Evolutionary conservation across 2,888 invertebrate species (phyloP).

Genomic region (Caenorhabditis sinica): DNA sequence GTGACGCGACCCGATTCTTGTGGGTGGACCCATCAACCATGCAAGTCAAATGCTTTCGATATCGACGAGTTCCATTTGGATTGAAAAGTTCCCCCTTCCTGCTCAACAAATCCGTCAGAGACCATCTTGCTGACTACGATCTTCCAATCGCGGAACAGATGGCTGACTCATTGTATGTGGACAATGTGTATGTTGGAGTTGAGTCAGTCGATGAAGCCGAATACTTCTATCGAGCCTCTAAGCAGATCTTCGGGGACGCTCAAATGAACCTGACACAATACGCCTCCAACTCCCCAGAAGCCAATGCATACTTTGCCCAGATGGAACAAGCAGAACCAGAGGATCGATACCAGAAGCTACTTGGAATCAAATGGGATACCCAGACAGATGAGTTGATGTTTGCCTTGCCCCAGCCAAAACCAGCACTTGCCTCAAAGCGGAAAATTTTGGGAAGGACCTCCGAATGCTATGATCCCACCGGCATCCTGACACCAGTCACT

Average conservation of each 20-base stretch:
- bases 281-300: background rate
- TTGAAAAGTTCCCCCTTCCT: constrained; percentile 60
- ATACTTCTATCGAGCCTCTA: background rate
- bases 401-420: background rate
- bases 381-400: background rate
- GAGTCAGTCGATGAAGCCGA: constrained; percentile 2
- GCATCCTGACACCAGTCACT: constrained; percentile 47
- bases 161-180: constrained; percentile 9
- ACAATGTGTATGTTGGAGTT: constrained; percentile 27
- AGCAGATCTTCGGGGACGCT: constrained; percentile 10
- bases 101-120: constrained; percentile 56
- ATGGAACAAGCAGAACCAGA: background rate
- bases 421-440: background rate
- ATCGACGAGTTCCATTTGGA: constrained; percentile 70
- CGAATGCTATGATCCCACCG: constrained; percentile 56
- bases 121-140: background rate
- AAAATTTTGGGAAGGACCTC: constrained; percentile 9
- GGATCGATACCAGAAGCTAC: constrained; percentile 14
- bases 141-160: background rate
- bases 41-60: constrained; percentile 40
- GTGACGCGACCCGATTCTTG: constrained; percentile 67
- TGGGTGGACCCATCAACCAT: constrained; percentile 37
- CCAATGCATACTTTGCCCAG: constrained; percentile 9
- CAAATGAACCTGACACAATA: constrained; percentile 37
- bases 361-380: constrained; percentile 39